Evolutionary conservation across 2,797 vertebrate genomes (phyloP), one percentile per base, ranked within the genome.

Genomic region (Myioborus miniatus): DNA sequence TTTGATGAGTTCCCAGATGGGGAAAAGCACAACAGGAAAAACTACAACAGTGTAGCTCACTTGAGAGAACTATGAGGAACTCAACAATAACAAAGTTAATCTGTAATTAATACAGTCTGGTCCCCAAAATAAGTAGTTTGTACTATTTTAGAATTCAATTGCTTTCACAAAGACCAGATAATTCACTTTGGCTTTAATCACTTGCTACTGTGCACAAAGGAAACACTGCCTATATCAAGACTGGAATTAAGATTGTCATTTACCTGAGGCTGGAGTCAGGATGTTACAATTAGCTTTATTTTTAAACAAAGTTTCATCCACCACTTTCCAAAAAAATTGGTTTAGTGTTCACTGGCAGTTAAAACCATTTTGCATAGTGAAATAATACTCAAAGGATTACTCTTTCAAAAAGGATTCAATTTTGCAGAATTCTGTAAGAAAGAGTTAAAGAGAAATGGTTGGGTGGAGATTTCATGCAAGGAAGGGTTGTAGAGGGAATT

Each of bases 271-370:
- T 77, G 39, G 29, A 75, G 29, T 87, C 65, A 72, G 39, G 22
- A 32, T 17, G 19, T 76, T 84, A 65, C 75, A 92, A 64, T 87
- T 12, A 44, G 41, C 67, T 88, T 96, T 93, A 93, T 95, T 96
- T 83, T 96, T 83, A 26, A 92, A 83, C 37, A 46, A 78, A 56
- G 41, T 41, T 93, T 89, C 65, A 34, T 85, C 55, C 44, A 88
- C 29, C 19, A 12, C 67, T 91, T 90, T 41, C 60, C 72, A 90
- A 83, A 92, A 92, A 36, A 67, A 67, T 13, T 2, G 22, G 12
- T 83, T 81, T 93, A 93, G 91, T 81, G 68, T 94, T 92, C 47
- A 50, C 44, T 70, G 70, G n/a, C 58, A 76, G 29, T 76, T 94
- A 63, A 83, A 90, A 59, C 19, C 13, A 60, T 55, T 93, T 92